phyloP scores from a whole-genome alignment of 2,797 vertebrate genomes.

The Hypotaenidia okinawae region DNA sequence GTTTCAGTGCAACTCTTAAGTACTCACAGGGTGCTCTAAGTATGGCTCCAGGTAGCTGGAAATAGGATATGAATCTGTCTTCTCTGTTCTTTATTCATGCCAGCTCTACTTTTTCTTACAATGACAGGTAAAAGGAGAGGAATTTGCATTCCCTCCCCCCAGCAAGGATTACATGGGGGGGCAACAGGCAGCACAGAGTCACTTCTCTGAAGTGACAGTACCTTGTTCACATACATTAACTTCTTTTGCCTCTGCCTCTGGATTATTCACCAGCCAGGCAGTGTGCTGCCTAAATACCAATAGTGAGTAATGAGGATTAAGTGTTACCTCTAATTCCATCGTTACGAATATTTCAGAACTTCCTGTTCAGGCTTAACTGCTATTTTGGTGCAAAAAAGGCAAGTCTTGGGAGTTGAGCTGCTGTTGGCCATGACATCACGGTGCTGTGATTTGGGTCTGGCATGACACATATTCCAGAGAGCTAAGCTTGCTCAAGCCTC shows the following conservation, averaged over 20 bases:
- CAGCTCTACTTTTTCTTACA: neutral
- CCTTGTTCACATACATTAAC: conserved; percentile 19
- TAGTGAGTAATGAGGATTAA: conserved; percentile 57
- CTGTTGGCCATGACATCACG: conserved; percentile 58
- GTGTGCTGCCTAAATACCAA: conserved; percentile 45
- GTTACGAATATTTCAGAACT: conserved; percentile 44
- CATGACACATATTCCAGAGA: neutral
- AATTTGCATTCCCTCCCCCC: conserved; percentile 23
- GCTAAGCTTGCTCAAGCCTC: conserved; percentile 15
- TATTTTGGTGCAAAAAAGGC: conserved; percentile 65
- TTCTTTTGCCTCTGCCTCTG: conserved; percentile 25
- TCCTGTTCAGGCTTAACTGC: conserved; percentile 65
- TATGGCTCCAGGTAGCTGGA: neutral
- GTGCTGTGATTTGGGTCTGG: conserved; percentile 32
- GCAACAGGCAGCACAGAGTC: neutral
- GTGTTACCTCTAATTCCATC: conserved; percentile 41
- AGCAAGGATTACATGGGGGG: neutral
- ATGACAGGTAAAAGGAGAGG: neutral
- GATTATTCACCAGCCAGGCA: conserved; percentile 34
- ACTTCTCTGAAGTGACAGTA: conserved; percentile 9
- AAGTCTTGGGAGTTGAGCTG: conserved; percentile 39
- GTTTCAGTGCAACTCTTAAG: accelerated
- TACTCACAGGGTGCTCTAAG: neutral
- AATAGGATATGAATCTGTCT: neutral
- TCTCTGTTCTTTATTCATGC: neutral